Evolutionary conservation across 2,113 vertebrate species (phyloP).

Genomic region (Delphinapterus leucas): DNA sequence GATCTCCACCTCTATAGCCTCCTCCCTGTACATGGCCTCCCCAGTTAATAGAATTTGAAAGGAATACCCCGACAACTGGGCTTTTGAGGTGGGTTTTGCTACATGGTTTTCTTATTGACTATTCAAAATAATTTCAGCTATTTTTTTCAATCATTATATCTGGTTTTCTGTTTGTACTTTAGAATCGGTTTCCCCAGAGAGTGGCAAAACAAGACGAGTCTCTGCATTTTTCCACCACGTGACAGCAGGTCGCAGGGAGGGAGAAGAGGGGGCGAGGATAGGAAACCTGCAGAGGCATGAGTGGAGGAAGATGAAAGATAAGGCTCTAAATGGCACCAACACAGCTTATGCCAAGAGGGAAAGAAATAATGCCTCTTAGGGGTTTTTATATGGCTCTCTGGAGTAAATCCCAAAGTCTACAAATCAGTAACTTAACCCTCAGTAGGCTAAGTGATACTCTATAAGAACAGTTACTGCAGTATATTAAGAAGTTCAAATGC

Average conservation of each 20-base stretch:
- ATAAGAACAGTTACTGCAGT: not conserved
- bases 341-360: not conserved
- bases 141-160: not conserved
- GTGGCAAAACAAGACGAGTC: not conserved
- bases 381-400: not conserved
- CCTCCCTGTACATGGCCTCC: not conserved
- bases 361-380: not conserved
- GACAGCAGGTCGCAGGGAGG: not conserved
- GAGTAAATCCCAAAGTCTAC: not conserved
- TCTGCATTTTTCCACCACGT: conserved; percentile 49
- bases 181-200: not conserved
- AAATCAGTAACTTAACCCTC: not conserved
- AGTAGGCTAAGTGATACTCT: no score
- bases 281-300: not conserved
- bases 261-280: not conserved
- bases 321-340: not conserved
- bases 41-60: conserved; percentile 25
- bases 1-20: not conserved
- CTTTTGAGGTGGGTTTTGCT: conserved; percentile 64
- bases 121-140: conserved; percentile 47
- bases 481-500: not conserved
- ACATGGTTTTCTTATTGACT: conserved; percentile 24
- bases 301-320: not conserved
- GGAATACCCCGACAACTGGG: conserved; percentile 52
- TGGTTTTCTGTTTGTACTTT: conserved; percentile 38